These are phyloP conservation scores for Abscondita cerata DNA, from an alignment of 2,888 invertebrate genomes.

Conservation along the genomic window DNA sequence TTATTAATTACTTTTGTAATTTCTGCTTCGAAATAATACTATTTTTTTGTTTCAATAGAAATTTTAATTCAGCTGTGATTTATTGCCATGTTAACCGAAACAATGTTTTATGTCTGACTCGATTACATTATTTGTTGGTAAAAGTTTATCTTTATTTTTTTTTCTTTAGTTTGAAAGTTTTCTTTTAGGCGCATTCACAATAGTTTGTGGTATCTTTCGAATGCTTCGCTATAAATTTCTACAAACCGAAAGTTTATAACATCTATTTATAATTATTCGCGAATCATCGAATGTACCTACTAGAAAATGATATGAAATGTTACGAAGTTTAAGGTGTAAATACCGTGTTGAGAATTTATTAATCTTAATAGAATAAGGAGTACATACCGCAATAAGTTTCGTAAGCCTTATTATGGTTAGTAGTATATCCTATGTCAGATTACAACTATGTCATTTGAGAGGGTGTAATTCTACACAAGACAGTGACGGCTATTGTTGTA, in stretches of 20 bases:
- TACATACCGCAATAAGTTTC: slow-evolving; percentile 25
- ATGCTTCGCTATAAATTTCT: neutral
- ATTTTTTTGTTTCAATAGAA: no score
- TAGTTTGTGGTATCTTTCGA: neutral
- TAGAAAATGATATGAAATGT: no score
- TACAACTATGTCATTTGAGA: slow-evolving; percentile 30
- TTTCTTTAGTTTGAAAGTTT: neutral
- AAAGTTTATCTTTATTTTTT: slow-evolving; percentile 5
- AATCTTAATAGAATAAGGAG: slow-evolving; percentile 20
- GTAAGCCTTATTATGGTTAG: slow-evolving; percentile 30
- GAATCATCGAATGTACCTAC: no score
- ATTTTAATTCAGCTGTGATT: neutral
- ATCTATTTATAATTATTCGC: no score
- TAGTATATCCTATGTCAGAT: slow-evolving; percentile 30
- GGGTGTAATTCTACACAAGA: slow-evolving; percentile 34
- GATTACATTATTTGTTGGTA: slow-evolving; percentile 6
- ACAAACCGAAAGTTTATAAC: neutral
- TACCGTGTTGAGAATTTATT: slow-evolving; percentile 5
- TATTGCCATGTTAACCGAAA: neutral
- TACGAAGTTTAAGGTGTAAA: neutral
- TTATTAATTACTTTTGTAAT: no score
- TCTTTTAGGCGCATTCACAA: neutral
- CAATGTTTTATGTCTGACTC: slow-evolving; percentile 7
- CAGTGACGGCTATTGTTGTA: slow-evolving; percentile 37
- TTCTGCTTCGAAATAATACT: no score